Base-by-base conservation (phyloP, 2,113 vertebrate species). In the Lonchura striata region DNA sequence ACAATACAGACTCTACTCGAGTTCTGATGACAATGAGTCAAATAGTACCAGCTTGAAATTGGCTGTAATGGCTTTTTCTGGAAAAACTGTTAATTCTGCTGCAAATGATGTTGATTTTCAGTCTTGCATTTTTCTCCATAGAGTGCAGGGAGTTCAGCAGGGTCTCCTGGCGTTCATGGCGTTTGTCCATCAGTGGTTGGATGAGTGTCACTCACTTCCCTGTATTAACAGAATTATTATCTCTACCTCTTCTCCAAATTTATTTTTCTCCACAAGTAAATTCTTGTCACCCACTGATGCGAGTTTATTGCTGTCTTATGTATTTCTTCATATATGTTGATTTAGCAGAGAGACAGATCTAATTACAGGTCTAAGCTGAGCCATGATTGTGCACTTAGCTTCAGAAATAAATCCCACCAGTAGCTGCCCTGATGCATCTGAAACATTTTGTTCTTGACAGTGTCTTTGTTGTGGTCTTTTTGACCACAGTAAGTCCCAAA, bases 1-100 rank as follows among this genome's bases (percentile, higher is more conserved):
- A 23, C 25, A 42, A 2, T 8, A 3, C 35, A 28, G 50, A 7
- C 35, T 52, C 6, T 7, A 19, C 24, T 65, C 1, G 0, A 27
- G 41, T 44, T 53, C 37, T 74, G 10, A 21, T 60, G 44, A 41
- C 33, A 49, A 1, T 6, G 57, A 72, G n/a, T 77, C 47, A 19
- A 5, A 4, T 2, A 19, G 64, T 16, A 12, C 50, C 16, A 24
- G 44, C 39, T 71, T 2, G 2, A 78, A 81, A 22, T 2, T 17
- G 61, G 17, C 74, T 72, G 1, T 19, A 41, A 11, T 11, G 49
- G 46, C 46, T 92, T 80, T 68, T 86, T 54, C 64, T 50, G 35
- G 56, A 19, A 57, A 41, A 74, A 30, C 23, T 49, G 15, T 37
- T 23, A 71, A 30, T 85, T 10, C 66, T 37, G 13, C 64, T 50